Base-by-base conservation (phyloP, 2,797 vertebrate species). In the Benthosema pterotum region DNA sequence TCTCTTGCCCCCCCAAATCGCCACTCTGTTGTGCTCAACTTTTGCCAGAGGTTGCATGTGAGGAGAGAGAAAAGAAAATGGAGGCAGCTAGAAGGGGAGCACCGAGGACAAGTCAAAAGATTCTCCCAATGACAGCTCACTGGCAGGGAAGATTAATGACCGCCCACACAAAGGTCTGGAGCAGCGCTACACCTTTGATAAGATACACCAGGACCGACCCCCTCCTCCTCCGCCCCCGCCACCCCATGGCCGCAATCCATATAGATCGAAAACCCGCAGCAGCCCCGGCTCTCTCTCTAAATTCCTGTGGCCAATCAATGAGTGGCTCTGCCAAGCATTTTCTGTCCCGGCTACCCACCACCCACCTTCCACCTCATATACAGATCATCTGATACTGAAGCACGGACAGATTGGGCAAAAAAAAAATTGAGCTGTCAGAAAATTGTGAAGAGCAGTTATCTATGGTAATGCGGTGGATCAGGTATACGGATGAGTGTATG, bases 71-170 rank as follows among this genome's bases (percentile, higher is more conserved):
- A n/a, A 65, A 14, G 13, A 43, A 7, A 8, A 14, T 11, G 42
- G 42, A 55, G 45, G 12, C 51, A 62, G 57, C 57, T n/a, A n/a
- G 14, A 55, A 28, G 63, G 69, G 46, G 11, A 3, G 52, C 16
- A 16, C 62, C 43, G 52, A 71, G 60, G 62, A 74, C 12, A 25
- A 61, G 65, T 68, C 45, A 14, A 58, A 82, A 69, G 47, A 74
- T 76, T 87, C 61, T 52, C 65, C 18, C 42, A 66, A 74, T 77
- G 80, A 86, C 79, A 79, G 69, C 62, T 32, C 50, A 25, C 61
- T 88, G 87, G 88, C 83, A 91, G 72, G 72, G 57, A 78, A 83
- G 86, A 89, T 79, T 87, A 88, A 92, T 80, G 78, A 87, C 73
- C 75, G 68, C 56, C 76, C 54, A 76, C 62, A 80, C 58, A 88